These are phyloP conservation scores for Sepioteuthis lessoniana DNA, from an alignment of 2,888 invertebrate genomes.

Conservation along the genomic window DNA sequence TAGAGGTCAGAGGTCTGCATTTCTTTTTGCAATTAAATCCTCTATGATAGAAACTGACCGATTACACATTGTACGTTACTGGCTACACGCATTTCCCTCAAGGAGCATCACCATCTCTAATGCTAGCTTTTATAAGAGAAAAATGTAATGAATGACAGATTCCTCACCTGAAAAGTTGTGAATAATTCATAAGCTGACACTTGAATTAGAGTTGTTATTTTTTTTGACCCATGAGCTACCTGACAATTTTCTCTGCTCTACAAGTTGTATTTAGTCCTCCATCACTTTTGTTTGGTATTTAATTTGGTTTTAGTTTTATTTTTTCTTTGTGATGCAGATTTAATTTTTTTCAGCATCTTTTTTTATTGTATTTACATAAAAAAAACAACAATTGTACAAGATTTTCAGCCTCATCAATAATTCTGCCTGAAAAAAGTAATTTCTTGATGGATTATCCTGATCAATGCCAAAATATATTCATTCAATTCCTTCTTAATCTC, in stretches of 20 bases:
- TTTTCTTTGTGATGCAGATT: background rate
- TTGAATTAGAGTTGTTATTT: background rate
- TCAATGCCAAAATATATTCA: background rate
- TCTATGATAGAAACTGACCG: background rate
- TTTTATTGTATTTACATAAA: background rate
- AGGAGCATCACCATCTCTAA: background rate
- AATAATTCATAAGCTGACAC: background rate
- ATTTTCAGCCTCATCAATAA: background rate
- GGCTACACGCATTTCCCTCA: background rate
- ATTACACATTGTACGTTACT: background rate
- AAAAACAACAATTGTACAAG: background rate
- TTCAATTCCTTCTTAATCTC: background rate
- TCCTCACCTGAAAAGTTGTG: background rate
- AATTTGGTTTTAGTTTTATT: no score
- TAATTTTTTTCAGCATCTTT: background rate
- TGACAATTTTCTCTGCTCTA: background rate
- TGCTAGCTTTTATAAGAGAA: background rate
- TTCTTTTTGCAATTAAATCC: background rate
- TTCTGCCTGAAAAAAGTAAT: background rate
- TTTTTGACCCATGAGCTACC: conserved; percentile 8
- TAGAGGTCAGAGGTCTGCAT: background rate
- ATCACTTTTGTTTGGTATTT: background rate
- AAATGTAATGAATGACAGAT: background rate
- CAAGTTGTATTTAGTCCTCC: background rate
- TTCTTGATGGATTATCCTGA: background rate